Base-by-base conservation (phyloP, 2,113 vertebrate genomes). In the Empidonax traillii region DNA sequence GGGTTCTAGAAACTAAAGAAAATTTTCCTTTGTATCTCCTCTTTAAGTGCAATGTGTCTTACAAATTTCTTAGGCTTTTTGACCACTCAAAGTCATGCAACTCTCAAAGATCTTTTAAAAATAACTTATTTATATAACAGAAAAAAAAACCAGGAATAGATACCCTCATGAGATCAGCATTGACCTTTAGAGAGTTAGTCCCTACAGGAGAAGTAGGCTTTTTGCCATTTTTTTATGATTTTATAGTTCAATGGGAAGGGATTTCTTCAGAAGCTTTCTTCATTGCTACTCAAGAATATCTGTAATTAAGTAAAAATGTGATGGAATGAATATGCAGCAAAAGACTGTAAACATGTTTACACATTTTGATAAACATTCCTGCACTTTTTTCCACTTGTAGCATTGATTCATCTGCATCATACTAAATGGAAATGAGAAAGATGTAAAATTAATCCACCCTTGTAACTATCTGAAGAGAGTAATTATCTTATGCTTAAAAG, bases 371-470 rank as follows among this genome's bases (percentile, higher is more conserved):
- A 89, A 93, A 81, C 39, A 69, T 89, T 65, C 33, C 46, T 82
- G 30, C 18, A 18, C 47, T 91, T 87, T 84, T 79, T 84, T 39
- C 9, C 30, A 78, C 75, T 76, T 76, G 43, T 74, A 91, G 43
- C 71, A 39, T 85, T 78, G 67, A 87, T 90, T 91, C 87, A 74
- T 85, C 44, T 90, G 71, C 82, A 82, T 90, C 51, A 59, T 66
- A 53, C 63, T 83, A 68, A 89, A 87, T 79, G 75, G 75, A 96
- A 93, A 93, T 82, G 44, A 93, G 37, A 52, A 87, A 82, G 74
- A 81, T 89, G 62, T 89, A 94, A 93, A 97, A 94, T 95, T 93
- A 95, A 93, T 95, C 72, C 88, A 94, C 51, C 65, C 82, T 94
- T 94, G 58, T 91, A 93, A 90, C 89, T 85, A 59, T 85, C 41